These are phyloP conservation scores for Bombus confusus DNA, from an alignment of 1,140 invertebrate species.

Conservation along the genomic window DNA sequence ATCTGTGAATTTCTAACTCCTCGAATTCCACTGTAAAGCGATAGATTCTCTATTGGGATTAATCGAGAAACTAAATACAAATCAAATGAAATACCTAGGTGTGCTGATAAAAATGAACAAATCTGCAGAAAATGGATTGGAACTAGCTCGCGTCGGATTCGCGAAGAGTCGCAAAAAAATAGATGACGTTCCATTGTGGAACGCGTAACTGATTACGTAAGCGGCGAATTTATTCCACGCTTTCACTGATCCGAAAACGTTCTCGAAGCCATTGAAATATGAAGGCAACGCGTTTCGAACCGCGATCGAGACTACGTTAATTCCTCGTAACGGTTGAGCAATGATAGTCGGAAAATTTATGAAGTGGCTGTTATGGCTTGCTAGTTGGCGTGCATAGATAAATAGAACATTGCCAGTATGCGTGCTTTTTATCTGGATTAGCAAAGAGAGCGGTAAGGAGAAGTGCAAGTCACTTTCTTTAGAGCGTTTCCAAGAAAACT, in stretches of 20 bases:
- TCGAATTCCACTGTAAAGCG: no score
- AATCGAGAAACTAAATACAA: no score
- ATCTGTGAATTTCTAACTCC: not conserved
- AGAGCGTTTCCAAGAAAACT: not conserved
- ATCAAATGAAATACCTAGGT: no score
- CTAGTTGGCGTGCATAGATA: not conserved
- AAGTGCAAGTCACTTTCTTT: not conserved
- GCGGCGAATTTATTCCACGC: not conserved
- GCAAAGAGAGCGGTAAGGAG: not conserved
- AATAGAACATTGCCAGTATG: not conserved
- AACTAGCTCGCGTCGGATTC: no score
- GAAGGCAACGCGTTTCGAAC: not conserved
- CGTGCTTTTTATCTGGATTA: conserved; percentile 1
- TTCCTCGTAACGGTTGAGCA: not conserved
- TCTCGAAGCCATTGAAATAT: not conserved
- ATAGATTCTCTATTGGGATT: no score
- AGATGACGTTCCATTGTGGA: not conserved
- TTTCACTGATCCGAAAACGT: not conserved
- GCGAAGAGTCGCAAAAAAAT: not conserved
- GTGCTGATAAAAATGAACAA: no score
- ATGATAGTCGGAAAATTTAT: not conserved
- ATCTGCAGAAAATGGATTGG: no score
- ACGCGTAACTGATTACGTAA: not conserved
- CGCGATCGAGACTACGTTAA: not conserved
- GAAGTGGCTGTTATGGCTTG: not conserved